phyloP scores from a whole-genome alignment of 2,113 vertebrate species.

The Isurus oxyrinchus region DNA sequence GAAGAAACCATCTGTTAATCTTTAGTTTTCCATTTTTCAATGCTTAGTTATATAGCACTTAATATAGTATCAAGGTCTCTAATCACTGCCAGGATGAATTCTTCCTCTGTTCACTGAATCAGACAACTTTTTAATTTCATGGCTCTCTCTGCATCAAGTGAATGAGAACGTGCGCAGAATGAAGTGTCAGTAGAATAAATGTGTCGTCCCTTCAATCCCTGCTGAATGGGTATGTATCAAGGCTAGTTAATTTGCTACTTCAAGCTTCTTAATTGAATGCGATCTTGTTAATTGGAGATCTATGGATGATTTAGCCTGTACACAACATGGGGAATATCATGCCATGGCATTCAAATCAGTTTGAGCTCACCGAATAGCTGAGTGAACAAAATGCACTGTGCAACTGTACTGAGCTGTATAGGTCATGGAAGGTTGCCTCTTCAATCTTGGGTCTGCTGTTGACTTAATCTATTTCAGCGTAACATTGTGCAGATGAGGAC shows the following conservation, averaged over 20 bases:
- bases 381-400: neutral
- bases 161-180: neutral
- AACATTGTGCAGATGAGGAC: neutral
- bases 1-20: neutral
- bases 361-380: neutral
- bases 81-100: neutral
- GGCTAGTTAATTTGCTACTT: constrained; percentile 19
- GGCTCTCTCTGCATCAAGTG: neutral
- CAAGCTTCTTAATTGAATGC: constrained; percentile 16
- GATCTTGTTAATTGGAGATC: constrained; percentile 1
- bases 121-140: constrained; percentile 26
- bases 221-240: neutral
- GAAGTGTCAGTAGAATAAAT: neutral
- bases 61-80: neutral
- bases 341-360: constrained; percentile 11
- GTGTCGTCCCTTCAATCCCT: neutral
- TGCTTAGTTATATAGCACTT: neutral
- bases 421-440: neutral
- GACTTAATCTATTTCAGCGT: neutral
- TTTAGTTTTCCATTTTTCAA: neutral
- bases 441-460: neutral
- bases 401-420: neutral
- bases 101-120: neutral
- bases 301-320: neutral
- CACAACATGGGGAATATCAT: neutral